Conservation (phyloP, 2,797 vertebrate genomes). For the Sebastes steindachneri region DNA sequence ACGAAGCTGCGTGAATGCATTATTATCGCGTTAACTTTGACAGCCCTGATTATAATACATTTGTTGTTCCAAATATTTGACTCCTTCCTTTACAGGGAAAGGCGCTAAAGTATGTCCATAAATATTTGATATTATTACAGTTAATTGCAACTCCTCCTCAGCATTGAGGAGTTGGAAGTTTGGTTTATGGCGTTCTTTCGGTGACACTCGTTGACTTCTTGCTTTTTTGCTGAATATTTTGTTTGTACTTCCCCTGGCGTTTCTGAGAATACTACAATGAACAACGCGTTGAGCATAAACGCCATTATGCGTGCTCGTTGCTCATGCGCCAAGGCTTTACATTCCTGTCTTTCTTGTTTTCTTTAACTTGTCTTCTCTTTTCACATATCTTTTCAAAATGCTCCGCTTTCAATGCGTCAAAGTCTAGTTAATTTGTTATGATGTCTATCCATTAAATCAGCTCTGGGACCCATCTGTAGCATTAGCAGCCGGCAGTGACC, state of each 20-base stretch:
- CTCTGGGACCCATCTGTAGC: background rate
- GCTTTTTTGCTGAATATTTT: background rate
- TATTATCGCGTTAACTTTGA: no score
- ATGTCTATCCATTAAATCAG: conserved; percentile 4
- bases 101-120: background rate
- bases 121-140: background rate
- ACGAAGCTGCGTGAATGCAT: rapidly evolving
- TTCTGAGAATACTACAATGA: background rate
- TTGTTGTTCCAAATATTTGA: background rate
- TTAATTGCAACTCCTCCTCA: background rate
- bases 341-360: background rate
- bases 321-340: background rate
- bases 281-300: no score
- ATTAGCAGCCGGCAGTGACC: background rate
- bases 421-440: background rate
- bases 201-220: background rate
- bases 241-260: background rate
- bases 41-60: background rate
- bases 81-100: background rate
- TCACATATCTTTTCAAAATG: background rate
- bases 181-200: background rate
- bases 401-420: background rate
- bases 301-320: background rate
- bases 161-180: background rate
- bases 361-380: background rate